phyloP scores from a whole-genome alignment of 2,888 invertebrate species.

The Drosophila nr. medialis region DNA sequence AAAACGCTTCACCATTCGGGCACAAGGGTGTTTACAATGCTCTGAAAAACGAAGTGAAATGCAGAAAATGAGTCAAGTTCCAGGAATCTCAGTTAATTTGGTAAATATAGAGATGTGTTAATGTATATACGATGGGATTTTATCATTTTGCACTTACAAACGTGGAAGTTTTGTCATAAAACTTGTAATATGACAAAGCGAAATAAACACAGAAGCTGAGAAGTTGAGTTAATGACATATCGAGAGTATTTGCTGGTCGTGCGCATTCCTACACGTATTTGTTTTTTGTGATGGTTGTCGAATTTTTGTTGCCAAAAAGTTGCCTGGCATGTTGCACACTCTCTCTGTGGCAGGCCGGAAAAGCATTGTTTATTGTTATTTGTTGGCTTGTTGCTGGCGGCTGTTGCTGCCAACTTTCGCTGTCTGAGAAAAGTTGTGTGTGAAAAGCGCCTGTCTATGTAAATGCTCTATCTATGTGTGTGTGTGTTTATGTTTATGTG shows the following conservation, averaged over 20 bases:
- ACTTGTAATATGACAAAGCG: not conserved
- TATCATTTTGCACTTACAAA: not conserved
- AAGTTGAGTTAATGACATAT: not conserved
- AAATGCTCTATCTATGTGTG: slow-evolving; percentile 42
- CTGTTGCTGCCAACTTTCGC: slow-evolving; percentile 68
- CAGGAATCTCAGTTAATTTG: not conserved
- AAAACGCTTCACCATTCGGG: slow-evolving; percentile 14
- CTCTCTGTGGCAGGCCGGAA: slow-evolving; percentile 66
- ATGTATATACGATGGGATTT: not conserved
- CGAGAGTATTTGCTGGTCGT: slow-evolving; percentile 17
- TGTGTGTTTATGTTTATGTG: slow-evolving; percentile 4
- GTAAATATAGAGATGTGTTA: not conserved
- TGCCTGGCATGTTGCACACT: slow-evolving; percentile 48
- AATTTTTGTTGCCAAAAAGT: slow-evolving; percentile 40
- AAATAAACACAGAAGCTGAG: not conserved
- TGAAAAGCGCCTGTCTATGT: slow-evolving; percentile 70
- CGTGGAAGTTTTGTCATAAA: not conserved
- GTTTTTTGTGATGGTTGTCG: slow-evolving; percentile 7
- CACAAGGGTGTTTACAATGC: not conserved
- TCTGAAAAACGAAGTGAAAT: not conserved
- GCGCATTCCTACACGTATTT: slow-evolving; percentile 1
- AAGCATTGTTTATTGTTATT: slow-evolving; percentile 72
- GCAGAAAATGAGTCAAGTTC: not conserved
- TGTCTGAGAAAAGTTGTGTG: slow-evolving; percentile 72
- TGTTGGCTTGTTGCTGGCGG: slow-evolving; percentile 34